phyloP scores from a whole-genome alignment of 2,797 vertebrate genomes.

The Propithecus deckenii region DNA sequence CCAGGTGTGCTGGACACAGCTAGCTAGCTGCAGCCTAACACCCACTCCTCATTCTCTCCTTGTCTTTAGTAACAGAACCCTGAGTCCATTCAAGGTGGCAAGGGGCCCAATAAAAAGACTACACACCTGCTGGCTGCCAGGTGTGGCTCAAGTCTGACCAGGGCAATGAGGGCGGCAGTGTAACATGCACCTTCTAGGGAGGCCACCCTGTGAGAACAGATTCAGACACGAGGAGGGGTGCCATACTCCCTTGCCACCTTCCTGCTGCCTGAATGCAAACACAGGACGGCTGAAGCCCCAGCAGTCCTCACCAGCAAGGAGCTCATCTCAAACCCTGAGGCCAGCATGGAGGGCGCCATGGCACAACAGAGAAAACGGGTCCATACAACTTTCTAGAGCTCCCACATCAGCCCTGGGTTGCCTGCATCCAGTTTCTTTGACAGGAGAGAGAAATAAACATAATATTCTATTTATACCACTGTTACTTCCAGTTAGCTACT shows the following conservation, averaged over 20 bases:
- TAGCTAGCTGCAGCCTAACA: neutral
- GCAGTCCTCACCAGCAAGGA: neutral
- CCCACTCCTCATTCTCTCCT: neutral
- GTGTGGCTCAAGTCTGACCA: neutral
- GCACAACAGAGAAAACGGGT: neutral
- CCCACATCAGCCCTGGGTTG: neutral
- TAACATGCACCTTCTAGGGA: neutral
- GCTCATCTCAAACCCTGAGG: neutral
- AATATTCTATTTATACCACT: neutral
- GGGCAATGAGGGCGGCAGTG: neutral
- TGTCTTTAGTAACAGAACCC: neutral
- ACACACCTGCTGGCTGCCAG: neutral
- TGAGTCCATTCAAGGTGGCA: neutral
- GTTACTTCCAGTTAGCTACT: neutral
- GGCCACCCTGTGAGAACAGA: neutral
- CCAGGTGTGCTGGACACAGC: neutral
- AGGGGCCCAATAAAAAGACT: neutral
- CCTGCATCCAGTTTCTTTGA: neutral
- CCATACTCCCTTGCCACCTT: neutral
- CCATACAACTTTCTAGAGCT: neutral
- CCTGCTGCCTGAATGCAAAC: neutral
- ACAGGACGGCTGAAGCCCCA: neutral
- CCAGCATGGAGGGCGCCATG: neutral
- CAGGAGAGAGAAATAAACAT: neutral
- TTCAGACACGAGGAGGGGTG: fast-evolving